Evolutionary conservation across 2,797 vertebrate species (phyloP).

Genomic region (Phoeniculus purpureus): DNA sequence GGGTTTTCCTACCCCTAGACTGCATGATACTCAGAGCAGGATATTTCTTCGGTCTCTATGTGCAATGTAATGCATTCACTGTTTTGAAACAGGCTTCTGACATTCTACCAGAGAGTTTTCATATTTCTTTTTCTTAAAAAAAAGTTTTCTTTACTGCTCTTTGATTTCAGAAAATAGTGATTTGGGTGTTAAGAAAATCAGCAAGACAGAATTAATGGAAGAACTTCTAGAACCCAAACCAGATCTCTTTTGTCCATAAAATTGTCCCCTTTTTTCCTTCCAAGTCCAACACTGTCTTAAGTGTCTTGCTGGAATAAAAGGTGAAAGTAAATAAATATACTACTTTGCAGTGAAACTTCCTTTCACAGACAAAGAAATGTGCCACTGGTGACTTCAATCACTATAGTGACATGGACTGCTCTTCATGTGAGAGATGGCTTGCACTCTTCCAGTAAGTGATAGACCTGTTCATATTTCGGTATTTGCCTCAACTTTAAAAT

Average conservation of each 20-base stretch:
- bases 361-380: not conserved
- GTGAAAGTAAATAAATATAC: not conserved
- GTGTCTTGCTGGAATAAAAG: not conserved
- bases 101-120: not conserved
- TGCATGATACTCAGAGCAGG: not conserved
- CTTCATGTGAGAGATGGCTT: not conserved
- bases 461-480: not conserved
- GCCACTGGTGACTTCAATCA: not conserved
- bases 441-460: not conserved
- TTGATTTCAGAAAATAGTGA: not conserved
- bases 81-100: not conserved
- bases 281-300: not conserved
- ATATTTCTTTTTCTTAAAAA: not conserved
- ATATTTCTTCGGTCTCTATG: not conserved
- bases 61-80: not conserved
- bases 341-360: not conserved
- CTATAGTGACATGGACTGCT: not conserved
- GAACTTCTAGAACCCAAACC: not conserved
- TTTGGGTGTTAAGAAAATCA: not conserved
- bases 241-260: not conserved
- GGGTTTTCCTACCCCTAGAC: not conserved
- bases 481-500: constrained; percentile 10
- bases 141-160: not conserved
- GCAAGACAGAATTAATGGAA: not conserved
- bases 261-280: not conserved